Evolutionary conservation across 1,140 invertebrate genomes (phyloP).

Genomic region (Cotesia typhae): DNA sequence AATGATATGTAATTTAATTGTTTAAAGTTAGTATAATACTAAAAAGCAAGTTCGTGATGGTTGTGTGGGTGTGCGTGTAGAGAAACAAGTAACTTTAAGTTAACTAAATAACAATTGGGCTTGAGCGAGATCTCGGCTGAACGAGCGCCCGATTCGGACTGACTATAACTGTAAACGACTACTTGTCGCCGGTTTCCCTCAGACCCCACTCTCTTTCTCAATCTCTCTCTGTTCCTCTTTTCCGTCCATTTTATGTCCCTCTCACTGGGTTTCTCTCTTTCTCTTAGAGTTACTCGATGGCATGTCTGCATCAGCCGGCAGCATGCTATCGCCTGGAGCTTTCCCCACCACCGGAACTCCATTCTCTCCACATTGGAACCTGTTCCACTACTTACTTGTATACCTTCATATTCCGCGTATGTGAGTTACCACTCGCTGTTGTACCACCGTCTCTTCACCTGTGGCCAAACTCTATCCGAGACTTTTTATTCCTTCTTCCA

Average conservation of each 20-base stretch:
- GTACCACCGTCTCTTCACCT: slow-evolving; percentile 15
- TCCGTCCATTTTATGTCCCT: slow-evolving; percentile 18
- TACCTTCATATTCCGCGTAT: too few species aligned
- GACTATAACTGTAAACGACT: slow-evolving; percentile 67
- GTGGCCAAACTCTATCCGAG: slow-evolving; percentile 5
- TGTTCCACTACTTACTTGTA: neutral
- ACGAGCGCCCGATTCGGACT: slow-evolving; percentile 65
- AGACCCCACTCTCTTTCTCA: slow-evolving; percentile 42
- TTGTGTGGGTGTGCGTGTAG: too few species aligned
- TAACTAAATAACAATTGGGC: too few species aligned
- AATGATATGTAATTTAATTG: too few species aligned
- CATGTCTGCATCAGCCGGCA: neutral
- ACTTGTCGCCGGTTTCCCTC: slow-evolving; percentile 61
- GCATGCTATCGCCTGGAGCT: slow-evolving; percentile 7
- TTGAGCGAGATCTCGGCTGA: slow-evolving; percentile 56
- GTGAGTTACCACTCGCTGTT: slow-evolving; percentile 1
- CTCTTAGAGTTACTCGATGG: neutral
- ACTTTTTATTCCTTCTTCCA: slow-evolving; percentile 7
- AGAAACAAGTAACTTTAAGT: too few species aligned
- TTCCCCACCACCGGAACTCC: neutral
- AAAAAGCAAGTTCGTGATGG: too few species aligned
- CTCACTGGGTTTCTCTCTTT: slow-evolving; percentile 28
- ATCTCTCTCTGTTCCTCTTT: slow-evolving; percentile 26
- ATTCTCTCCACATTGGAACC: slow-evolving; percentile 14
- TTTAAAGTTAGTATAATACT: too few species aligned